Evolutionary conservation across 2,797 vertebrate genomes (phyloP), one percentile per base, ranked within the genome.

Genomic region (Danio aesculapii): DNA sequence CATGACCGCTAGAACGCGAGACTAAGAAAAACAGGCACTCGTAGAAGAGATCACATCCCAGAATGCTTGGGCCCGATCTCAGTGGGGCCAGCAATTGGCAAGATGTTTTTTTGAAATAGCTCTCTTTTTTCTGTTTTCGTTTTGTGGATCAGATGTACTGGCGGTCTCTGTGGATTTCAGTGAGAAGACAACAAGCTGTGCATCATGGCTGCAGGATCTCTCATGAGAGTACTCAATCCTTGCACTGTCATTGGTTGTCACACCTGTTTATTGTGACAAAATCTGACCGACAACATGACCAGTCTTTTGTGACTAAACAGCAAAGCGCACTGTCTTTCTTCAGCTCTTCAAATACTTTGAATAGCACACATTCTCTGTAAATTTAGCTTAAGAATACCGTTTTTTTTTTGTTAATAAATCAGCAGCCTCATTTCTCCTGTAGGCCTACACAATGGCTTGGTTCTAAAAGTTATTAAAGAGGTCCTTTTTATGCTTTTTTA

Each of bases 111-210:
- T 62, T 68, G 1, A 75, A 67, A 70, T 70, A 53, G 41, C 41
- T 63, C 55, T 84, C 79, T 76, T 55, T 84, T 75, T 55, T 30
- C 3, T 30, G 30, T 30, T 30, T 30, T 30, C 30, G 30, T 30
- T 30, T 70, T 67, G 80, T 80, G 76, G 80, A 81, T 83, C 82
- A 79, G 75, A 84, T 68, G 81, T 52, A 47, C 59, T 52, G 71
- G 21, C 6, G 14, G 58, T 52, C 72, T 75, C 73, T 21, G 58
- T 52, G 74, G 72, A 78, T 76, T 83, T 76, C 67, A 71, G 52
- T 82, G 63, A 47, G 75, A 81, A 67, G 83, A 79, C 75, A 69
- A 75, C 80, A 77, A 84, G 83, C 83, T 86, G 85, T 82, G 76
- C 73, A 10, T 81, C 81, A 77, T 57, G 71, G 59, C 75, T 83